These are phyloP conservation scores for Agrotis segetum DNA, from an alignment of 2,888 invertebrate species.

Conservation along the genomic window DNA sequence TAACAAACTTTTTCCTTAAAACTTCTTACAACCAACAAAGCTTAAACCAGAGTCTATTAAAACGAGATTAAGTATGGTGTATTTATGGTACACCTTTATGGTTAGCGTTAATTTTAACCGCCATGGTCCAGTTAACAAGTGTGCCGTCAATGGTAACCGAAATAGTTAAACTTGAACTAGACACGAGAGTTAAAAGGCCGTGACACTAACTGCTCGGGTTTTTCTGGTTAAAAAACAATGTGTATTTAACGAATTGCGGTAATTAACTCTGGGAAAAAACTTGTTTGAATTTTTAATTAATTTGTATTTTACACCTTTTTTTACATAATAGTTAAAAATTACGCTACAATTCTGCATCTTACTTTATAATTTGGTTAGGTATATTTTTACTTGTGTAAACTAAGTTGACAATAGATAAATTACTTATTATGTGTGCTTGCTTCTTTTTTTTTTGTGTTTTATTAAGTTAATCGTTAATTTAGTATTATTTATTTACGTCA, in stretches of 20 bases:
- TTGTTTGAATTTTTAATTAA: no score
- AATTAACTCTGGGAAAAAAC: background rate
- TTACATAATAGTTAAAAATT: no score
- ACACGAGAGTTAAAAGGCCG: conserved; percentile 55
- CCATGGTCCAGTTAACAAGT: conserved; percentile 77
- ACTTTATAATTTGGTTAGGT: no score
- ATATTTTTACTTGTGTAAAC: no score
- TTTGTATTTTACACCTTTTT: no score
- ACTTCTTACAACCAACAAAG: conserved; percentile 29
- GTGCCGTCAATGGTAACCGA: conserved; percentile 73
- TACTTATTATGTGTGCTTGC: no score
- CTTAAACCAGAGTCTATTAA: conserved; percentile 38
- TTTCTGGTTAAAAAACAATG: conserved; percentile 54
- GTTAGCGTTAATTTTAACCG: conserved; percentile 59
- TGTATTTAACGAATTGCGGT: conserved; percentile 16
- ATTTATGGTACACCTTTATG: conserved; percentile 46
- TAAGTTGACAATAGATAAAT: no score
- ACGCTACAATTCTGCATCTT: no score
- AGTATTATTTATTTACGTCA: no score
- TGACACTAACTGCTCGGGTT: conserved; percentile 44
- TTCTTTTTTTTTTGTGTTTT: no score
- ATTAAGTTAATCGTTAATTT: no score
- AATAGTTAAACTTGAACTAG: conserved; percentile 77
- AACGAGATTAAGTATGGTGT: conserved; percentile 47
- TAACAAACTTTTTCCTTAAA: background rate